phyloP scores from a whole-genome alignment of 2,888 invertebrate species.

The Agapostemon virescens region DNA sequence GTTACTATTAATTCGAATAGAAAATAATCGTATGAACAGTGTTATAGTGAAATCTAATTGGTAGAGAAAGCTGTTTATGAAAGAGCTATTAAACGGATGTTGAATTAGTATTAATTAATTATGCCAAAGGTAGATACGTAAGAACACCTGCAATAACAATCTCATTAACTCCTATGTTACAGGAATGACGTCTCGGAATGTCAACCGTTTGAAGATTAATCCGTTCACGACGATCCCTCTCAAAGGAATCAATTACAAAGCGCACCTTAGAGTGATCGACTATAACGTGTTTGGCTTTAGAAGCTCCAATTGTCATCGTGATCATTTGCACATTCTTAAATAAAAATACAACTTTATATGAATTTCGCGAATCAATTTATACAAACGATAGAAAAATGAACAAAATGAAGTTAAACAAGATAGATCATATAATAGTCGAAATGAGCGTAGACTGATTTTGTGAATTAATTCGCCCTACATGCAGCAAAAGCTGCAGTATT shows the following conservation, averaged over 20 bases:
- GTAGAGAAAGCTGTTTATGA: not conserved
- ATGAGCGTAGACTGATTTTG: too few species aligned
- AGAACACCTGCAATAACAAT: conserved; percentile 33
- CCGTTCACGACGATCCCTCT: conserved; percentile 39
- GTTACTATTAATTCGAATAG: not conserved
- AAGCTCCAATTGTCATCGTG: conserved; percentile 10
- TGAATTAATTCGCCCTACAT: too few species aligned
- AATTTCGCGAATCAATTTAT: not conserved
- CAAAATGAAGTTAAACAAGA: not conserved
- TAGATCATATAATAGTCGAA: not conserved
- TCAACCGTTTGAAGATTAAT: conserved; percentile 48
- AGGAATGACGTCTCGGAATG: conserved; percentile 32
- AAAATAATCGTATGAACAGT: not conserved
- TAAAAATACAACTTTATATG: not conserved
- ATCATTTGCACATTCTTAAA: conserved; percentile 8
- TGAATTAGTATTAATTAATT: conserved; percentile 34
- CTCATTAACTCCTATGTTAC: conserved; percentile 41
- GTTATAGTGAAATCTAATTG: not conserved
- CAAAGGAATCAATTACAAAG: conserved; percentile 60
- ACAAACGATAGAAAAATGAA: not conserved
- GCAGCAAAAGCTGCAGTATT: too few species aligned
- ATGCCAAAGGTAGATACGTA: conserved; percentile 12
- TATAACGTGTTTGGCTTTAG: conserved; percentile 13
- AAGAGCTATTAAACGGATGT: not conserved
- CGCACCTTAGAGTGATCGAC: conserved; percentile 41